Percentiles rank a stretch among this genome's conserved stretches.
Conservation (phyloP, 2,888 invertebrate genomes). For the Galeopsomyia nigrocyanea region DNA sequence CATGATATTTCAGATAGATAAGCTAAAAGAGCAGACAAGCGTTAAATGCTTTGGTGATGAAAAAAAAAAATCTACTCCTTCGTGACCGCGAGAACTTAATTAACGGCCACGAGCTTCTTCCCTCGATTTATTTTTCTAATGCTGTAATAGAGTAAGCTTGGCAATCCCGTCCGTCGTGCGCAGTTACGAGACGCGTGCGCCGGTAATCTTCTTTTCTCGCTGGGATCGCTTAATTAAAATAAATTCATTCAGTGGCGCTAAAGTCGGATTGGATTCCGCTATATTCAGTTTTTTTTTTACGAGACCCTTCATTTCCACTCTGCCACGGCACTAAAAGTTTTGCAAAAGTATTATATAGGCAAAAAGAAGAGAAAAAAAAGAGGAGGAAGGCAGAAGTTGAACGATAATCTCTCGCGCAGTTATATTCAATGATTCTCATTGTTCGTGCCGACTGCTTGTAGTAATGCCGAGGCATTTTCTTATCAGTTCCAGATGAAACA, state of each 20-base stretch:
- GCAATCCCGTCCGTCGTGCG: slow-evolving; percentile 50
- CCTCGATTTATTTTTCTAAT: slow-evolving; percentile 48
- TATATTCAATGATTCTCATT: slow-evolving; percentile 10
- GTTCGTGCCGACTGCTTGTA: not conserved
- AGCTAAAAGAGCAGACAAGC: too few species aligned
- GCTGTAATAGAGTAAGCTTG: slow-evolving; percentile 38
- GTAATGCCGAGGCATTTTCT: slow-evolving; percentile 12
- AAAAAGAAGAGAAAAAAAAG: not conserved
- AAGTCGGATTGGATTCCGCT: slow-evolving; percentile 50
- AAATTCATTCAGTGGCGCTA: slow-evolving; percentile 52
- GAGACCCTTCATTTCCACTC: not conserved
- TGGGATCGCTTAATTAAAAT: slow-evolving; percentile 56
- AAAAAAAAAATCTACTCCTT: slow-evolving; percentile 18
- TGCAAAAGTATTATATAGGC: too few species aligned
- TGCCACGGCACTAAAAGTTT: not conserved
- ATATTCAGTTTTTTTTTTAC: slow-evolving; percentile 41
- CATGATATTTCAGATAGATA: too few species aligned
- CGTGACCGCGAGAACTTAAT: slow-evolving; percentile 40
- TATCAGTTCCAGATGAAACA: slow-evolving; percentile 44
- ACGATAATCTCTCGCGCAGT: not conserved
- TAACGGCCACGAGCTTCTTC: slow-evolving; percentile 38
- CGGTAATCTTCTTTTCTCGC: slow-evolving; percentile 55
- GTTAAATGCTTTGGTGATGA: too few species aligned
- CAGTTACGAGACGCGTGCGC: slow-evolving; percentile 48
- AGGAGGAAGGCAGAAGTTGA: not conserved